Conservation (phyloP, 2,888 invertebrate genomes). For the Aleiodes testaceus region DNA sequence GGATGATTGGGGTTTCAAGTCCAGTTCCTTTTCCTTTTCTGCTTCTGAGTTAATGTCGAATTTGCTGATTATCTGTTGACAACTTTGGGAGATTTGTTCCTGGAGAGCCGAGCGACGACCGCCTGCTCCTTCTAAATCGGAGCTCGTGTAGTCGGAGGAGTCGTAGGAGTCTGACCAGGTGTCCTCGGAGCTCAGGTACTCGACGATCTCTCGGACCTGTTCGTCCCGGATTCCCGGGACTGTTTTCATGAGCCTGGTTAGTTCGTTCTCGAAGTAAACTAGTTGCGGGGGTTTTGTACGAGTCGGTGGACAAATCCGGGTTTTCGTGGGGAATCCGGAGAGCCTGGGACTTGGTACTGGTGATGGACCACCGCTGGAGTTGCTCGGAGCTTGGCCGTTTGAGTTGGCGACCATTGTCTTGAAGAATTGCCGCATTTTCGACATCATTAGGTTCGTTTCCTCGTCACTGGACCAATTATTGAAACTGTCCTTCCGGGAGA, state of each 20-base stretch:
- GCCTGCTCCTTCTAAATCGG: conserved; percentile 84
- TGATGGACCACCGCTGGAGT: conserved; percentile 63
- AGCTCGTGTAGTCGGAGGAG: conserved; percentile 92
- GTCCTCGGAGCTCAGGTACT: conserved; percentile 93
- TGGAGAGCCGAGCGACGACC: conserved; percentile 82
- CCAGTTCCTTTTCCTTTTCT: conserved; percentile 41
- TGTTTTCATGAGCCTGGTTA: conserved; percentile 93
- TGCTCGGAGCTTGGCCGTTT: conserved; percentile 66
- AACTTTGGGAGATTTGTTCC: conserved; percentile 90
- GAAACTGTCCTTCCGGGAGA: conserved; percentile 90
- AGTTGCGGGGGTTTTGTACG: conserved; percentile 88
- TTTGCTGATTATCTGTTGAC: conserved; percentile 90
- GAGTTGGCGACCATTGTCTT: conserved; percentile 88
- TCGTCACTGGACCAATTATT: conserved; percentile 96
- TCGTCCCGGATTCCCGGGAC: conserved; percentile 93
- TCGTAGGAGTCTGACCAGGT: conserved; percentile 96
- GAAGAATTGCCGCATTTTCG: conserved; percentile 93
- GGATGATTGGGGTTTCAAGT: conserved; percentile 71
- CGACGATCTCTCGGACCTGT: conserved; percentile 92
- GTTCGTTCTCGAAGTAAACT: conserved; percentile 91
- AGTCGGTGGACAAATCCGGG: conserved; percentile 70
- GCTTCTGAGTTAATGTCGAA: conserved; percentile 76
- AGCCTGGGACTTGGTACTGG: conserved; percentile 76
- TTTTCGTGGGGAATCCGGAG: conserved; percentile 59
- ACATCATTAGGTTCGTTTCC: conserved; percentile 96